Percentiles rank a stretch among this genome's conserved stretches.
phyloP scores from a whole-genome alignment of 2,113 vertebrate species.

The Plecturocebus donacophilus region DNA sequence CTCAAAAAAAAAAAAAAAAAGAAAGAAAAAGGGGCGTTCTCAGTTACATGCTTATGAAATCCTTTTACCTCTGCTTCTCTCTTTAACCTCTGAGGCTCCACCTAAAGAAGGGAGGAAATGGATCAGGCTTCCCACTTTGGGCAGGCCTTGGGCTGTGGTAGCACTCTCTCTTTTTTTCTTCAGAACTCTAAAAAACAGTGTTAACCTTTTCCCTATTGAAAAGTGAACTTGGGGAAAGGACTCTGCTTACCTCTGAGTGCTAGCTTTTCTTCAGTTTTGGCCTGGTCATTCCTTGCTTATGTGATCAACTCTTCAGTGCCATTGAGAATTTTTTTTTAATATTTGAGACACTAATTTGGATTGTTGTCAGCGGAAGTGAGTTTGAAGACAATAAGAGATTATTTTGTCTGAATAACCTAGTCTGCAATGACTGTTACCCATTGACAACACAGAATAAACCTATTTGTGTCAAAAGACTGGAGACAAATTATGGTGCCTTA shows the following conservation, averaged over 20 bases:
- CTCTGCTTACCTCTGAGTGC: neutral
- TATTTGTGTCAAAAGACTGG: neutral
- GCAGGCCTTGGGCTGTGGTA: neutral
- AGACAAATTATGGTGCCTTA: neutral
- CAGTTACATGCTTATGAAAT: neutral
- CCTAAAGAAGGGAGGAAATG: neutral
- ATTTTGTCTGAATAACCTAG: neutral
- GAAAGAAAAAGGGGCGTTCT: too few species aligned
- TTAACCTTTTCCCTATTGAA: neutral
- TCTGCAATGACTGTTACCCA: neutral
- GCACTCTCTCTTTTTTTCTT: neutral
- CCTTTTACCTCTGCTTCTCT: neutral
- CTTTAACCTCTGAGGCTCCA: neutral
- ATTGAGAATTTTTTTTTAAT: neutral
- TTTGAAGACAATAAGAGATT: too few species aligned
- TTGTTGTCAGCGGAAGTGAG: neutral
- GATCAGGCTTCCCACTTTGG: neutral
- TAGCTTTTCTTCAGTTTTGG: slow-evolving; percentile 5
- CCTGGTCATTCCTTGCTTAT: neutral
- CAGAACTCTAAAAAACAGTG: neutral
- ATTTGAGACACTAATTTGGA: neutral
- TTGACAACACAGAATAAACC: neutral
- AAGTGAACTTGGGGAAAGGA: neutral
- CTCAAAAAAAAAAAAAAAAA: too few species aligned
- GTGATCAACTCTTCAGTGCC: neutral